Evolutionary conservation across 2,888 invertebrate species (phyloP).

Genomic region (Epirrhoe alternata): DNA sequence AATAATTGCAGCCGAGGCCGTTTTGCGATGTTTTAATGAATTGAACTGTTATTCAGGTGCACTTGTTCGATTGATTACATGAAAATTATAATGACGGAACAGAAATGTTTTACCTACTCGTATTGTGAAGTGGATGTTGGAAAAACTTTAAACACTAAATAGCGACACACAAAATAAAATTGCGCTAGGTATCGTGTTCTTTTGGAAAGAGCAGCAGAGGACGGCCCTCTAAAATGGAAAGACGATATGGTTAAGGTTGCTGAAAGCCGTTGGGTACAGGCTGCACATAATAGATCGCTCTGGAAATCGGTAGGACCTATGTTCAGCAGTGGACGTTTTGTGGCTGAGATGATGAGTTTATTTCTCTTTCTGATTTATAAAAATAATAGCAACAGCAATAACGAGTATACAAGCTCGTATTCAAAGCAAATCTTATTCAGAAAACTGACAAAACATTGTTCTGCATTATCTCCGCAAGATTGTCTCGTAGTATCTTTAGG

Average conservation of each 20-base stretch:
- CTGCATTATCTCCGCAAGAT: not conserved
- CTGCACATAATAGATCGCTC: too few relatives aligned
- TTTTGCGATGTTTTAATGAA: slow-evolving; percentile 32
- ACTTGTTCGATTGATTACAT: slow-evolving; percentile 27
- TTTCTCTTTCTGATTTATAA: too few relatives aligned
- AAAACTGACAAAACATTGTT: slow-evolving; percentile 4
- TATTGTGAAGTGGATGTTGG: not conserved
- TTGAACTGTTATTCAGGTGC: slow-evolving; percentile 25
- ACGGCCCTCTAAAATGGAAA: too few relatives aligned
- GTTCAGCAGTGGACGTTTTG: too few relatives aligned
- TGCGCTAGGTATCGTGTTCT: too few relatives aligned
- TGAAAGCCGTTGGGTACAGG: too few relatives aligned
- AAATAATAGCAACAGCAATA: not conserved
- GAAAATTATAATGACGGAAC: slow-evolving; percentile 22
- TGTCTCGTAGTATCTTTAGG: not conserved
- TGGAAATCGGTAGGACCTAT: too few relatives aligned
- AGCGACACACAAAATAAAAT: too few relatives aligned
- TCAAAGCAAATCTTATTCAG: not conserved
- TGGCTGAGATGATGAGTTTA: too few relatives aligned
- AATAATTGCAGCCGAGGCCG: slow-evolving; percentile 24
- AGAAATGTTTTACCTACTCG: not conserved
- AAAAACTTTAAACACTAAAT: not conserved
- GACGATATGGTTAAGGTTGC: too few relatives aligned
- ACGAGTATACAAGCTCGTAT: not conserved
- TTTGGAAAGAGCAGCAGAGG: too few relatives aligned